Conservation (phyloP, 2,888 invertebrate species). For the Eristalis tenax region DNA sequence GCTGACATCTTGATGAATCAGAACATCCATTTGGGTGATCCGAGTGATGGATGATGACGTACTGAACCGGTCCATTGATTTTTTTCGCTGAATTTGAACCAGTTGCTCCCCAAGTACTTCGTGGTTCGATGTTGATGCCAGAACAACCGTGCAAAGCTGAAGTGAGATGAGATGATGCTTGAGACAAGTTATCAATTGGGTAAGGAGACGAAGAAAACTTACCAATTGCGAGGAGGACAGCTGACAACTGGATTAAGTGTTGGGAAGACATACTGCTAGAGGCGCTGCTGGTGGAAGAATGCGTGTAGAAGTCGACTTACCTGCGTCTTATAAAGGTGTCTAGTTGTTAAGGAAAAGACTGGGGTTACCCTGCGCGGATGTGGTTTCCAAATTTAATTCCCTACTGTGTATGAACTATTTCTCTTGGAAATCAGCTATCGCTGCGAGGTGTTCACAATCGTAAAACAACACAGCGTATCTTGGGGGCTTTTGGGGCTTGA, state of each 20-base stretch:
- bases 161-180: neutral
- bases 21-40: slow-evolving; percentile 85
- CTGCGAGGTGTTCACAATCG: neutral
- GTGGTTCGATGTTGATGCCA: slow-evolving; percentile 77
- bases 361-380: neutral
- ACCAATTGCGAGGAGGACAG: neutral
- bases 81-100: slow-evolving; percentile 82
- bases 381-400: neutral
- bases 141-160: slow-evolving; percentile 26
- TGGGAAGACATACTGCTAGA: neutral
- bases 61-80: slow-evolving; percentile 83
- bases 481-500: neutral
- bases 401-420: neutral
- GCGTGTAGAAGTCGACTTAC: neutral
- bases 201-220: neutral
- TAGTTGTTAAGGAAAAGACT: neutral
- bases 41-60: slow-evolving; percentile 88
- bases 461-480: neutral
- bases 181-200: neutral
- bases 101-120: slow-evolving; percentile 83
- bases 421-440: neutral
- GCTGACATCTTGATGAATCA: slow-evolving; percentile 82
- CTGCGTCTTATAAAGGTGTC: neutral
- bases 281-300: neutral
- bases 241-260: neutral